phyloP scores from a whole-genome alignment of 2,113 vertebrate genomes.

The Zosterops pallidus region DNA sequence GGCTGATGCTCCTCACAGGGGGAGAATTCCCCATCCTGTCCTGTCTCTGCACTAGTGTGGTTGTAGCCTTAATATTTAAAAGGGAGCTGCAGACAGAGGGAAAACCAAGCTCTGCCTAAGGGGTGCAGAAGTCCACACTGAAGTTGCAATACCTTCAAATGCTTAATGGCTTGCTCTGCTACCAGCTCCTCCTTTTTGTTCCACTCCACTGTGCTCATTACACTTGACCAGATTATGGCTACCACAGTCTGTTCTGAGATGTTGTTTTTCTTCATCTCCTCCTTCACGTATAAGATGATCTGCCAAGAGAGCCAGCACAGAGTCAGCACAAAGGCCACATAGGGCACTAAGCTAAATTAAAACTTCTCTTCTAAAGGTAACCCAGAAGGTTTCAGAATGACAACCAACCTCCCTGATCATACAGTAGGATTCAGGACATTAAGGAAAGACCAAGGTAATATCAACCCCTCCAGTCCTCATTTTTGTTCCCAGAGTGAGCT shows the following conservation, averaged over 20 bases:
- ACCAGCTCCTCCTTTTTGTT: slow-evolving; percentile 99
- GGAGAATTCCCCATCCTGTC: background rate
- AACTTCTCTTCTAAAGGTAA: background rate
- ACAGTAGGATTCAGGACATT: background rate
- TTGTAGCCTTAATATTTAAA: background rate
- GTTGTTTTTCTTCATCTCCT: slow-evolving; percentile 97
- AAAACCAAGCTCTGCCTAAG: background rate
- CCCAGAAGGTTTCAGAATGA: background rate
- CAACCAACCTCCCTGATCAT: background rate
- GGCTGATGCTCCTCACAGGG: no score
- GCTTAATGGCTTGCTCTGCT: slow-evolving; percentile 99
- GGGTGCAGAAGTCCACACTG: background rate
- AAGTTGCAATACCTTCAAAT: slow-evolving; percentile 86
- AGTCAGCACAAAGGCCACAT: background rate
- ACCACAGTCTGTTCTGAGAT: slow-evolving; percentile 95
- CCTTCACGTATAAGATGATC: slow-evolving; percentile 92
- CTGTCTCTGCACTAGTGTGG: background rate
- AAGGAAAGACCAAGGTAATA: background rate
- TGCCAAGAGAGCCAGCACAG: slow-evolving; percentile 40
- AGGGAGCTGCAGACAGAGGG: background rate
- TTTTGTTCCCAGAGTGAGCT: background rate
- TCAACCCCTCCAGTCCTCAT: background rate
- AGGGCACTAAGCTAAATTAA: background rate
- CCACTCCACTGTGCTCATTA: slow-evolving; percentile 98
- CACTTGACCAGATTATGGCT: slow-evolving; percentile 91